These are phyloP conservation scores for Triplophysa siluroides DNA, from an alignment of 2,113 vertebrate genomes.

Conservation along the genomic window DNA sequence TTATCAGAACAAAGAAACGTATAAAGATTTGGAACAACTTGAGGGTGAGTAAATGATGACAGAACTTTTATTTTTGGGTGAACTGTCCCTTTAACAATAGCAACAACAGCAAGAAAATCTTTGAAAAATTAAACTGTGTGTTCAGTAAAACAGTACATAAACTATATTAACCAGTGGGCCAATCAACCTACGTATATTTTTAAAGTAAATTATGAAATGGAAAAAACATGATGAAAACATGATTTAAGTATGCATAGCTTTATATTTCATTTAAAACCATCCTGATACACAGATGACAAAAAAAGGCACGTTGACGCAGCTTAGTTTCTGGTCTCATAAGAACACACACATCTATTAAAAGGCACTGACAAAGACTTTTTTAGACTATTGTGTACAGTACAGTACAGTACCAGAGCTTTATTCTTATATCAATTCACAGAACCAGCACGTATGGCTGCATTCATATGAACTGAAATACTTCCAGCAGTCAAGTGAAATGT, in stretches of 20 bases:
- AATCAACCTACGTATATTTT: neutral
- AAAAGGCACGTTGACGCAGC: neutral
- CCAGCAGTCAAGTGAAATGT: conserved; percentile 7
- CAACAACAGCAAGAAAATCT: no score
- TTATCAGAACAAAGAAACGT: no score
- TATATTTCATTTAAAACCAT: conserved; percentile 51
- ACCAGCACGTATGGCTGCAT: neutral
- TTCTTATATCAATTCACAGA: neutral
- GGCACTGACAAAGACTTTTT: neutral
- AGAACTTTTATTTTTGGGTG: no score
- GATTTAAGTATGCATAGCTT: neutral
- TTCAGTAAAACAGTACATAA: neutral
- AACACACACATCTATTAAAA: neutral
- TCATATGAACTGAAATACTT: conserved; percentile 1
- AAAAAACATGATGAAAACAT: conserved; percentile 2
- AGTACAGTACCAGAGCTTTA: neutral
- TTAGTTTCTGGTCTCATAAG: neutral
- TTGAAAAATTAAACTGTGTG: no score
- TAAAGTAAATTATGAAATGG: neutral
- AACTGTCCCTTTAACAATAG: no score
- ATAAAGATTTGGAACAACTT: no score
- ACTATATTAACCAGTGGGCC: neutral
- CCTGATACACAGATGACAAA: conserved; percentile 10
- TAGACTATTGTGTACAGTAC: neutral
- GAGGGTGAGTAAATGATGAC: no score